Percentiles rank a stretch among this genome's conserved stretches.
Evolutionary conservation across 2,888 invertebrate genomes (phyloP).

Genomic region (Rhingia campestris): DNA sequence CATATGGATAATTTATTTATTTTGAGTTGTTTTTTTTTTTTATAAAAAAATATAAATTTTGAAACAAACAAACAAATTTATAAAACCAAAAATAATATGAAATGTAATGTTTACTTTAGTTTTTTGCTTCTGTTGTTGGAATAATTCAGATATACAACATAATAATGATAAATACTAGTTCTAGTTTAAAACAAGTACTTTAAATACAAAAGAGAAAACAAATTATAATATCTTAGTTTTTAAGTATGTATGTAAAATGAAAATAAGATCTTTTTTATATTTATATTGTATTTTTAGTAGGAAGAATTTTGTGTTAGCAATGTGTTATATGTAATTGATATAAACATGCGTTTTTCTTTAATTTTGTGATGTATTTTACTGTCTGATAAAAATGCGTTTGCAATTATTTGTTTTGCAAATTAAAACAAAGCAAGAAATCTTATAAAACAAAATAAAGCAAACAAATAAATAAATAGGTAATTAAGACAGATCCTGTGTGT

Average conservation of each 20-base stretch:
- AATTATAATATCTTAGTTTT: conserved; percentile 55
- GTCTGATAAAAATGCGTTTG: conserved; percentile 48
- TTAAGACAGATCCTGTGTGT: conserved; percentile 3
- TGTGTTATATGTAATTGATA: conserved; percentile 30
- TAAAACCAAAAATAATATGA: too few relatives aligned
- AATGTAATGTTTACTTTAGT: too few relatives aligned
- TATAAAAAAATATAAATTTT: too few relatives aligned
- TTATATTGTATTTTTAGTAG: conserved; percentile 67
- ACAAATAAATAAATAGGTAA: conserved; percentile 54
- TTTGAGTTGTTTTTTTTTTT: too few relatives aligned
- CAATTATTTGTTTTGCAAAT: conserved; percentile 49
- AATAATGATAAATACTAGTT: neutral
- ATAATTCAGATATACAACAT: neutral
- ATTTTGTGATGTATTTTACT: conserved; percentile 41
- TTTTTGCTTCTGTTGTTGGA: neutral
- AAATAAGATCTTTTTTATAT: conserved; percentile 68
- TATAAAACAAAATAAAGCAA: conserved; percentile 46
- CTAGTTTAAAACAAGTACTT: conserved; percentile 50
- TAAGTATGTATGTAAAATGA: conserved; percentile 49
- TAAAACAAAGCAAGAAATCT: conserved; percentile 24
- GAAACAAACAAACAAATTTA: too few relatives aligned
- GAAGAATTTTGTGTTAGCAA: conserved; percentile 44
- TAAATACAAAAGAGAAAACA: conserved; percentile 34
- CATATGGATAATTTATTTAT: too few relatives aligned
- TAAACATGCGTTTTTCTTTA: conserved; percentile 29